A percentile compares a stretch with the other conserved stretches of the same genome.
These are phyloP conservation scores for Bellardia pandia DNA, from an alignment of 2,888 invertebrate genomes.

Conservation along the genomic window DNA sequence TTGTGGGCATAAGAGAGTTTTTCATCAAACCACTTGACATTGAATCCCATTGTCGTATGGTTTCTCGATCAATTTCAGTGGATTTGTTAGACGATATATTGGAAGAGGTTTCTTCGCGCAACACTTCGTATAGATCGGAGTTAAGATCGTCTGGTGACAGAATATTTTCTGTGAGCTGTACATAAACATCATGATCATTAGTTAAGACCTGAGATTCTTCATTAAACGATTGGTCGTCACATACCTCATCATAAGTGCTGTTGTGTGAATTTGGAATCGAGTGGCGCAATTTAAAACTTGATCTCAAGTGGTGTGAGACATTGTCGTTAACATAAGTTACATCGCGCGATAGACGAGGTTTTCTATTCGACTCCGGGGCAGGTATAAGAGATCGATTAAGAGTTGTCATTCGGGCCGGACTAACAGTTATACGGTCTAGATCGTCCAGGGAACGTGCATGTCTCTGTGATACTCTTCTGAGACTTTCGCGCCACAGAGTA, in stretches of 20 bases:
- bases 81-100: constrained; percentile 84
- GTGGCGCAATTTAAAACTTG: constrained; percentile 75
- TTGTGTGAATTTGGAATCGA: not conserved
- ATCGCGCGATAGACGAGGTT: constrained; percentile 86
- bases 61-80: constrained; percentile 92
- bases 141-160: constrained; percentile 74
- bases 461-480: constrained; percentile 91
- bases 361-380: constrained; percentile 3
- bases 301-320: constrained; percentile 84
- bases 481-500: constrained; percentile 91
- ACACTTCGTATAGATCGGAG: constrained; percentile 82
- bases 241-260: constrained; percentile 60
- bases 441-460: constrained; percentile 94
- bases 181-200: constrained; percentile 81
- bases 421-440: constrained; percentile 86
- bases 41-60: constrained; percentile 94
- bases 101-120: constrained; percentile 81
- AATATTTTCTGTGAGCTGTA: constrained; percentile 77
- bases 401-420: constrained; percentile 35
- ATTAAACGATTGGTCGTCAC: constrained; percentile 52
- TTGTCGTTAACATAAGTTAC: constrained; percentile 92
- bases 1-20: constrained; percentile 77
- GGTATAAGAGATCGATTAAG: not conserved
- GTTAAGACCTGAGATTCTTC: constrained; percentile 37
- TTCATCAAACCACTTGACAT: constrained; percentile 92